Evolutionary conservation across 1,140 invertebrate genomes (phyloP).

Genomic region (Paracyclopina nana): DNA sequence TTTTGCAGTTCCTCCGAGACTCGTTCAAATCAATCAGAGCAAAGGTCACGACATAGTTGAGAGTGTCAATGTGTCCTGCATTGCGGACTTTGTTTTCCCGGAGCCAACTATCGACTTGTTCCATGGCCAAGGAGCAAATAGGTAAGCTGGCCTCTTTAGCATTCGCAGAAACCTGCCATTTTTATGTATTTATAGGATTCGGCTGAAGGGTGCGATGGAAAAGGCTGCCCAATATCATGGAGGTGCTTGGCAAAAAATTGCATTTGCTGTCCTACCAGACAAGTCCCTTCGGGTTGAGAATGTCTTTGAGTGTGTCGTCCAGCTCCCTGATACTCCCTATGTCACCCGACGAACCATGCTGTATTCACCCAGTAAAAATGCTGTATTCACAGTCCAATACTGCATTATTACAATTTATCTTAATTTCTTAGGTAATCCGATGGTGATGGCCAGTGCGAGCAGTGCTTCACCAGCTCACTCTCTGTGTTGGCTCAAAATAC

Average conservation of each 20-base stretch:
- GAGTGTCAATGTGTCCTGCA: slow-evolving; percentile 8
- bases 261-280: neutral
- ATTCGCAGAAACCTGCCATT: neutral
- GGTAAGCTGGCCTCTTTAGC: neutral
- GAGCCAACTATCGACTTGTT: slow-evolving; percentile 1
- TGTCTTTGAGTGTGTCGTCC: slow-evolving; percentile 7
- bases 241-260: slow-evolving; percentile 8
- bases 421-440: too few species aligned
- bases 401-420: too few species aligned
- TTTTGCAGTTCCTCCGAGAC: neutral
- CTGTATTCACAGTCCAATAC: too few species aligned
- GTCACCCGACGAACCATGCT: neutral
- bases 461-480: too few species aligned
- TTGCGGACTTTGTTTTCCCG: slow-evolving; percentile 3
- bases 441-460: too few species aligned
- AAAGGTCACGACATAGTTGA: neutral
- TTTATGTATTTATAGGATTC: neutral
- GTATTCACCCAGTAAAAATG: neutral
- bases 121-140: neutral
- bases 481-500: too few species aligned
- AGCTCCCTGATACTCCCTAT: slow-evolving; percentile 2
- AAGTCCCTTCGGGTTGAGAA: slow-evolving; percentile 5
- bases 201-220: neutral
- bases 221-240: slow-evolving; percentile 1
- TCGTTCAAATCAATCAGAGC: neutral